Base-by-base conservation (phyloP, 2,888 invertebrate species). In the Allacma fusca region DNA sequence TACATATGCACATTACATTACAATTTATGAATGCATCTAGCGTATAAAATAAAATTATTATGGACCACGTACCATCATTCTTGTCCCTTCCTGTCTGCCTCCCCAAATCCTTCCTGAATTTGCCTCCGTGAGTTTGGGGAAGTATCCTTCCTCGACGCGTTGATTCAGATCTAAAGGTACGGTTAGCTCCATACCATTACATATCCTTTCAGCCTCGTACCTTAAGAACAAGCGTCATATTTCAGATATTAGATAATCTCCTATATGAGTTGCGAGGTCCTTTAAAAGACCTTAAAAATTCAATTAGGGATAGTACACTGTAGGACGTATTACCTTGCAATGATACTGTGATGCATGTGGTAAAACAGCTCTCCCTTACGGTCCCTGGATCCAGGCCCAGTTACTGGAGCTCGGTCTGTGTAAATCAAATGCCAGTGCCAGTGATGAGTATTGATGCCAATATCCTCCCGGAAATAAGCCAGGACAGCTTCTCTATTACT, bases 351-450 rank as follows among this genome's bases (percentile, higher is more conserved):
- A 84, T 93, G 93, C 93, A 93, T 93, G 85, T 92, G 93, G 85
- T 91, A 94, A 88, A 93, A 93, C 24, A 94, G 89, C 85, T 93
- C 93, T 0, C 93, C 93, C 2, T 93, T 89, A 9, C 93, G 88
- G 87, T 93, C 92, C 86, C 94, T 94, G 69, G 89, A 89, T 5
- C 94, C 93, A 57, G 93, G 90, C 7, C 59, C 59, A n/a, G 19
- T 23, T n/a, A 2, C 4, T 82, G 89, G 88, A 13, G 83, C 85
- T 82, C 92, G 91, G 86, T 92, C n/a, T 0, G 94, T 94, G 86
- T 94, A 95, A 1, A 95, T 94, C 82, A 95, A 89, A 87, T 95
- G 95, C 95, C 94, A 95, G 86, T 95, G 94, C 94, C 95, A 95
- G 86, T 95, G 95, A 86, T 95, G 95, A 73, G 94, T 91, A 87